These are phyloP conservation scores for Ceratitis capitata DNA, from an alignment of 1,140 invertebrate species.

Conservation along the genomic window DNA sequence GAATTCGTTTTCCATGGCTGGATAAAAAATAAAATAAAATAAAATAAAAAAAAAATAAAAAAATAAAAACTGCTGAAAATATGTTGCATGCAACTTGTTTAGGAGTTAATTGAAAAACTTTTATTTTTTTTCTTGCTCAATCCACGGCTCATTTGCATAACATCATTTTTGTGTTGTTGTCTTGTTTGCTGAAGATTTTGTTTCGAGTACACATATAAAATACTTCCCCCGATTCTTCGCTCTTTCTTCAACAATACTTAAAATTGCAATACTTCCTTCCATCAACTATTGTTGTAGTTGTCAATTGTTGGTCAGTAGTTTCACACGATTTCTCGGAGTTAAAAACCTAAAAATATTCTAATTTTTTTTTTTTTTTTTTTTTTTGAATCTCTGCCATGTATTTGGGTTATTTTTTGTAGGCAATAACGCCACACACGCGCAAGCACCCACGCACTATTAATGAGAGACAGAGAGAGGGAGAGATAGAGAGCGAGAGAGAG, in stretches of 20 bases:
- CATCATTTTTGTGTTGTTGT: neutral
- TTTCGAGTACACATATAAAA: neutral
- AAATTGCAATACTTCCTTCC: neutral
- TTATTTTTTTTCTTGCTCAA: neutral
- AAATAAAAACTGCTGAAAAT: neutral
- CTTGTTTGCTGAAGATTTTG: neutral
- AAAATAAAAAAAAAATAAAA: too few relatives aligned
- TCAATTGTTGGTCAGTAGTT: neutral
- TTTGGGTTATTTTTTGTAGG: neutral
- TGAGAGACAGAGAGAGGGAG: too few relatives aligned
- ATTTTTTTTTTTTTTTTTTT: neutral
- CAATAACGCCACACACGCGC: neutral
- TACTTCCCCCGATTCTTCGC: neutral
- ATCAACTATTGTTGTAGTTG: neutral
- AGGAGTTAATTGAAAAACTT: neutral
- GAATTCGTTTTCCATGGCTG: neutral
- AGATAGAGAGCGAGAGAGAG: too few relatives aligned
- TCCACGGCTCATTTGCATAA: constrained; percentile 14
- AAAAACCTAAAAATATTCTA: neutral
- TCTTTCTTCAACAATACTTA: neutral
- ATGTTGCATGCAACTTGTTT: neutral
- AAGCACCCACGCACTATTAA: neutral
- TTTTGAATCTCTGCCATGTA: neutral
- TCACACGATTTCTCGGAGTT: neutral
- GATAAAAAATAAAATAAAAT: neutral